Evolutionary conservation across 2,797 vertebrate genomes (phyloP).

Genomic region (Siniperca obscura): DNA sequence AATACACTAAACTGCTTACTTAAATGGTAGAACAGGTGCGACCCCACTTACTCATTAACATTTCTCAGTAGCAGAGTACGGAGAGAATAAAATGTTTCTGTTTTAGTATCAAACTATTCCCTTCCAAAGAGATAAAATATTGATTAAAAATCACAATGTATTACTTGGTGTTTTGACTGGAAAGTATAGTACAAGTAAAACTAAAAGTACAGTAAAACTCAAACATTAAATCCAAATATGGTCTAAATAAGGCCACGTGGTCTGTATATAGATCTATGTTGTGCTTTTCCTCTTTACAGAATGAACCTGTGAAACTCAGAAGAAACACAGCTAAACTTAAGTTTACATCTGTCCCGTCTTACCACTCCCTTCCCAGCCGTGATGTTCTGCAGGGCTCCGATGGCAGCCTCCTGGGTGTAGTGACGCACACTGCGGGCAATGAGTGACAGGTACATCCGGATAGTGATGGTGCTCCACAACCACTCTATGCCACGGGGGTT

Average conservation of each 20-base stretch:
- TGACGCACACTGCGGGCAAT: constrained; percentile 89
- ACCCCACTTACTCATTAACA: background rate
- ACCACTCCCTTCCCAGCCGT: constrained; percentile 90
- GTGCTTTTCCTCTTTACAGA: background rate
- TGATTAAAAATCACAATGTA: background rate
- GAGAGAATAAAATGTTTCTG: background rate
- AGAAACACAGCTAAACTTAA: background rate
- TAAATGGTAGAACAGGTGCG: background rate
- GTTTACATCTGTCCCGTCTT: constrained; percentile 7
- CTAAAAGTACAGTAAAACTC: background rate
- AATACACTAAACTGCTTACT: background rate
- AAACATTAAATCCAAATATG: background rate
- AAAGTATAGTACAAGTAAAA: background rate
- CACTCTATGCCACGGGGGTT: constrained; percentile 90
- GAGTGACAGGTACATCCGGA: constrained; percentile 94
- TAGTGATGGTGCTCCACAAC: constrained; percentile 90
- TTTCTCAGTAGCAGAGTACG: background rate
- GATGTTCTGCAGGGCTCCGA: constrained; percentile 96
- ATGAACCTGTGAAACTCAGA: background rate
- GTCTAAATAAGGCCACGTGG: too few relatives aligned
- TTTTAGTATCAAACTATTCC: background rate
- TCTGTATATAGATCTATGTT: background rate
- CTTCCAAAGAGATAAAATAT: background rate
- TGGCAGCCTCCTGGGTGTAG: constrained; percentile 90
- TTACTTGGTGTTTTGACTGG: background rate